Evolutionary conservation across 2,797 vertebrate species (phyloP).

Genomic region (Enteromius trimaculatus): DNA sequence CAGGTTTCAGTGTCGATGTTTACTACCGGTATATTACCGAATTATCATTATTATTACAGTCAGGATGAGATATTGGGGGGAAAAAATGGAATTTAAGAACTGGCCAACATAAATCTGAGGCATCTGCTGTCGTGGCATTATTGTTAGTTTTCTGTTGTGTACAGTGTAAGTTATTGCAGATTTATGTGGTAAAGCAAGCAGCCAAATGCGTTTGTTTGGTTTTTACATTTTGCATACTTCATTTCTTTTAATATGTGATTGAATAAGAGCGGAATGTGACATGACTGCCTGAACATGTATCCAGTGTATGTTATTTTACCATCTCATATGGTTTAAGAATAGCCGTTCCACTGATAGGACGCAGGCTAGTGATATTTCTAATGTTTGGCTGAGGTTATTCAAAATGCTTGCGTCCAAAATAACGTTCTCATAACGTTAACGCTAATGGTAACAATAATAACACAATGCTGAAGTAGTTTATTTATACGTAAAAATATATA

Average conservation of each 20-base stretch:
- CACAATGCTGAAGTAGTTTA: not conserved
- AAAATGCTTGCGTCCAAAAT: not conserved
- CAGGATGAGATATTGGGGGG: not conserved
- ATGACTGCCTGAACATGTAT: not conserved
- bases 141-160: slow-evolving; percentile 19
- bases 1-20: not conserved
- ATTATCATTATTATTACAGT: not conserved
- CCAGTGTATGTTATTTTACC: not conserved
- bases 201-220: not conserved
- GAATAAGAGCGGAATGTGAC: not conserved
- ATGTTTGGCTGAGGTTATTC: not conserved
- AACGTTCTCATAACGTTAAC: not conserved
- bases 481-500: not conserved
- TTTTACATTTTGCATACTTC: slow-evolving; percentile 1
- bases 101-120: not conserved
- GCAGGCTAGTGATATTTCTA: not conserved
- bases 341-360: not conserved
- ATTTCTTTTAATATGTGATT: not conserved
- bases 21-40: not conserved
- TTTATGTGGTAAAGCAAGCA: not conserved
- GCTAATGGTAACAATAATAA: not conserved
- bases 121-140: slow-evolving; percentile 38
- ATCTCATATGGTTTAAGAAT: not conserved
- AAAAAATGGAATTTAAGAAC: not conserved
- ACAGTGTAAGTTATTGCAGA: not conserved